phyloP scores from a whole-genome alignment of 2,113 vertebrate genomes.

The Serilophus lunatus region DNA sequence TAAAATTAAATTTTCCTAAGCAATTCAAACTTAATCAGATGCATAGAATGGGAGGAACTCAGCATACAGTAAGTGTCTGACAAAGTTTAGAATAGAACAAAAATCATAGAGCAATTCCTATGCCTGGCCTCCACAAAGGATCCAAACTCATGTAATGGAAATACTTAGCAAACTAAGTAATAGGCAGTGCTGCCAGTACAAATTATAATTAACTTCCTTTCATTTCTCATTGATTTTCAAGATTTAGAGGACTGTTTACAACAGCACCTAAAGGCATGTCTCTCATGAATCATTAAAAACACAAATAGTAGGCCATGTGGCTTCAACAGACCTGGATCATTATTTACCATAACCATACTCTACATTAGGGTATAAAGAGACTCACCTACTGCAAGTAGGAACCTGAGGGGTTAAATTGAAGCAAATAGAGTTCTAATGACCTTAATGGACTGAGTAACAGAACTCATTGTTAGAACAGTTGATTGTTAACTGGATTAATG shows the following conservation, averaged over 20 bases:
- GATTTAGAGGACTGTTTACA: neutral
- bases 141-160: neutral
- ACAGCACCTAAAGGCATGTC: neutral
- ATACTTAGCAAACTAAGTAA: constrained; percentile 15
- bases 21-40: neutral
- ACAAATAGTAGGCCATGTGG: neutral
- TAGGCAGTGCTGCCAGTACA: neutral
- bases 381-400: neutral
- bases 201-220: constrained; percentile 15
- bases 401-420: neutral
- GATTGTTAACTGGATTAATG: neutral
- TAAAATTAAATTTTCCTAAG: neutral
- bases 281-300: constrained; percentile 11
- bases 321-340: neutral
- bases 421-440: neutral
- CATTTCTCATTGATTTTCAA: constrained; percentile 25
- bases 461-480: neutral
- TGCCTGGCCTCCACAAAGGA: rapidly evolving
- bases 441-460: neutral
- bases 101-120: neutral
- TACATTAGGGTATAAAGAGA: neutral
- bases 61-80: neutral
- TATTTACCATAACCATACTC: neutral
- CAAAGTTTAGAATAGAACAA: neutral
- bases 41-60: neutral